A percentile compares a stretch with the other conserved stretches of the same genome.
phyloP scores from a whole-genome alignment of 2,888 invertebrate species.

The Lasioglossum pauxillum region DNA sequence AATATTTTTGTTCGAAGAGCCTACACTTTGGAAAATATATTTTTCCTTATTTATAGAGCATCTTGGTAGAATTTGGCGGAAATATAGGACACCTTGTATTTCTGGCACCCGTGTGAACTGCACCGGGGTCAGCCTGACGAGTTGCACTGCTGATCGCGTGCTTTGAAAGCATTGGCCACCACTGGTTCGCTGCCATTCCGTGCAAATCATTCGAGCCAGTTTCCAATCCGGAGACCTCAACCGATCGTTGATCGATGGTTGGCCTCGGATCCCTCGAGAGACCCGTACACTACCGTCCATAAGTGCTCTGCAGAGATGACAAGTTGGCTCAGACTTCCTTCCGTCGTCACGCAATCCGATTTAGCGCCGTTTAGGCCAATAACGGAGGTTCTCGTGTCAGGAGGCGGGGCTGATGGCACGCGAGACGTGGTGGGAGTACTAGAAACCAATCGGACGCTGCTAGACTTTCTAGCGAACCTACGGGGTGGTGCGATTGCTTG shows the following conservation, averaged over 20 bases:
- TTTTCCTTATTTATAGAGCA: neutral
- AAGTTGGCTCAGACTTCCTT: conserved; percentile 2
- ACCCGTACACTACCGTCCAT: neutral
- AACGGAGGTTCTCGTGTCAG: neutral
- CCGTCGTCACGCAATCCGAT: neutral
- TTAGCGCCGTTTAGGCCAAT: conserved; percentile 5
- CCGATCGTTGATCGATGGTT: conserved; percentile 14
- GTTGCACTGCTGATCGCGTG: conserved; percentile 15
- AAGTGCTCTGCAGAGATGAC: neutral
- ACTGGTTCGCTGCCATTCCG: neutral
- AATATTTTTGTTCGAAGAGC: neutral
- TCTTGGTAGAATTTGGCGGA: neutral
- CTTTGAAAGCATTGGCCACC: neutral
- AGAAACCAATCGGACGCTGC: neutral
- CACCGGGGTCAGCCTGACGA: conserved; percentile 13
- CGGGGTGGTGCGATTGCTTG: neutral
- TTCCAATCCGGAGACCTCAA: neutral
- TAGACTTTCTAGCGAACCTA: neutral
- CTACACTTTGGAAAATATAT: neutral
- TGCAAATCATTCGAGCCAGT: neutral
- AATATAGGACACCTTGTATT: conserved; percentile 2
- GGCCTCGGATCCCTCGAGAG: neutral
- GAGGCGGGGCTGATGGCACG: neutral
- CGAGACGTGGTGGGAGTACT: neutral
- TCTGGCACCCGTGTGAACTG: conserved; percentile 22